Conservation (phyloP, 2,888 invertebrate species). For the Drosophila subsilvestris region DNA sequence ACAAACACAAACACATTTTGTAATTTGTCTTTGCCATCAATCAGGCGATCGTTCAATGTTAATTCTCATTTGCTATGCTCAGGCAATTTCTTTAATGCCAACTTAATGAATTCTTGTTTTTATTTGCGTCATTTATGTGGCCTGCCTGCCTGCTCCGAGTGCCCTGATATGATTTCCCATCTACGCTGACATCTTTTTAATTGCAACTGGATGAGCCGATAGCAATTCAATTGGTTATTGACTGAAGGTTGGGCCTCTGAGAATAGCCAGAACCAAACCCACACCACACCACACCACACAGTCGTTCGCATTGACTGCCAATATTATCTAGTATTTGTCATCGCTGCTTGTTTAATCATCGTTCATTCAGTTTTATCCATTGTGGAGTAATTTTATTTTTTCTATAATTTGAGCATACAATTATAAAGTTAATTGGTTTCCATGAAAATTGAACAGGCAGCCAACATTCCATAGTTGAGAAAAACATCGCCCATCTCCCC, state of each 20-base stretch:
- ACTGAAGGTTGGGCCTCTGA: constrained; percentile 14
- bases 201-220: constrained; percentile 35
- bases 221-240: constrained; percentile 21
- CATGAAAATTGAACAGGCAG: neutral
- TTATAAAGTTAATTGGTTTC: constrained; percentile 17
- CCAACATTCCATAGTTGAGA: constrained; percentile 22
- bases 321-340: constrained; percentile 20
- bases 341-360: constrained; percentile 23
- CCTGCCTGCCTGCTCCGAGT: constrained; percentile 32
- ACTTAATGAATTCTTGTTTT: constrained; percentile 40
- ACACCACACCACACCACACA: constrained; percentile 22
- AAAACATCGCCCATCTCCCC: neutral
- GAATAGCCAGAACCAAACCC: constrained; percentile 10
- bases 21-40: constrained; percentile 42
- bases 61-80: constrained; percentile 33
- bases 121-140: constrained; percentile 40
- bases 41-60: constrained; percentile 39
- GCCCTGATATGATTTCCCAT: constrained; percentile 26
- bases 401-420: constrained; percentile 14
- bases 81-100: constrained; percentile 21
- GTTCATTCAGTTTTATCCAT: neutral
- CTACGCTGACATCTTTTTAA: constrained; percentile 12
- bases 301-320: constrained; percentile 14
- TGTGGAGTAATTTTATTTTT: constrained; percentile 2
- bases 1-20: constrained; percentile 11